Conservation (phyloP, 2,113 vertebrate genomes). For the Coreoperca whiteheadi region DNA sequence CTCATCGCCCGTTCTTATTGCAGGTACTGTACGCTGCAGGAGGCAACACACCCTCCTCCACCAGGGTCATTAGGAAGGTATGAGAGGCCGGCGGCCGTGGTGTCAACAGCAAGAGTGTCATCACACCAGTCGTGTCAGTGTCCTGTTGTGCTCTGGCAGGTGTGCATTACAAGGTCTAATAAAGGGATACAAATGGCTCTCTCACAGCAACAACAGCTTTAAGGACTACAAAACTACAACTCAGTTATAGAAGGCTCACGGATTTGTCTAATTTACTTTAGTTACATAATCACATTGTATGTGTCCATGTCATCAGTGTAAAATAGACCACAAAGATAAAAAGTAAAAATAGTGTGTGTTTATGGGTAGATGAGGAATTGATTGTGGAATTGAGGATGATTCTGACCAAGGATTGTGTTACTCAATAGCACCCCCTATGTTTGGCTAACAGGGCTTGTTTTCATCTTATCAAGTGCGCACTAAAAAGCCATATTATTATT, state of each 20-base stretch:
- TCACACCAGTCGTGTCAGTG: slow-evolving; percentile 46
- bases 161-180: slow-evolving; percentile 39
- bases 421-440: slow-evolving; percentile 70
- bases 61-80: slow-evolving; percentile 26
- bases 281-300: neutral
- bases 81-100: neutral
- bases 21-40: slow-evolving; percentile 50
- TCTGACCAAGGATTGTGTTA: neutral
- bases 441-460: slow-evolving; percentile 65
- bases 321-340: neutral
- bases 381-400: too few relatives aligned
- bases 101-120: slow-evolving; percentile 48
- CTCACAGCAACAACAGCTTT: slow-evolving; percentile 1
- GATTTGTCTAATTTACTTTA: neutral
- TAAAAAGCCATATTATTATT: slow-evolving; percentile 66
- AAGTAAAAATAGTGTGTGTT: neutral
- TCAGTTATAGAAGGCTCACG: neutral
- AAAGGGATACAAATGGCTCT: slow-evolving; percentile 33
- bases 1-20: slow-evolving; percentile 23
- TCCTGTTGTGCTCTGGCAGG: slow-evolving; percentile 46
- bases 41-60: slow-evolving; percentile 33
- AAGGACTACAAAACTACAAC: neutral
- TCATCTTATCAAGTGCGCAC: slow-evolving; percentile 82
- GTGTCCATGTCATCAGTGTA: neutral
- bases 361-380: slow-evolving; percentile 9